Evolutionary conservation across 2,113 vertebrate genomes (phyloP), one percentile per base, ranked within the genome.

Genomic region (Lophura nycthemera): DNA sequence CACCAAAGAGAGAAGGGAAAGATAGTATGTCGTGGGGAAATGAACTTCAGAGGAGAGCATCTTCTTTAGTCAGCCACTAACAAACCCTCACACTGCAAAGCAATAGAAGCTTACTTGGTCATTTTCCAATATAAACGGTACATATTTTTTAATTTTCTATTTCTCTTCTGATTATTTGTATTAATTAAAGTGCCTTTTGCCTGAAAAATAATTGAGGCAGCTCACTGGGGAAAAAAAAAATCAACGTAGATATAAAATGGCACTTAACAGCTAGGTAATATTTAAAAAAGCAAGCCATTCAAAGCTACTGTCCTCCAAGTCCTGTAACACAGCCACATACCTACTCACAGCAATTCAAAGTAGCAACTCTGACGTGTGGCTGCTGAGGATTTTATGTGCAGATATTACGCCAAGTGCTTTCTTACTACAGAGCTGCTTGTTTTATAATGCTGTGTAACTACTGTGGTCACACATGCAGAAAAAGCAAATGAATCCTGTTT

Each of bases 131-230:
- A 42, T 40, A 60, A 92, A 75, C 18, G 63, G 10, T 32, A 17
- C 17, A 17, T 17, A 17, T 48, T 5, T 32, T 32, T 69, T 2
- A 1, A 43, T 32, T 75, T 47, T 72, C 63, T 11, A 59, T 29
- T 79, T 66, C 21, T 70, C 4, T 34, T 16, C 18, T 73, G 52
- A 91, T 38, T 45, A 59, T 25, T 30, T 50, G 20, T 19, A 75
- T 84, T 83, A 25, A 45, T 75, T 67, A 29, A 47, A 43, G 20
- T 5, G 0, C 19, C 47, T 84, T 84, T 70, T 79, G 40, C 21
- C 77, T 79, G 86, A 92, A 84, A 96, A 94, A 72, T 22, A 63
- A 82, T 45, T 73, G 38, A 60, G 65, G 16, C 5, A 73, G 76
- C 15, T 75, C 25, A 25, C 30, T 40, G 73, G 38, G 72, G 59